phyloP scores from a whole-genome alignment of 2,888 invertebrate species.

The Hydriomena furcata region DNA sequence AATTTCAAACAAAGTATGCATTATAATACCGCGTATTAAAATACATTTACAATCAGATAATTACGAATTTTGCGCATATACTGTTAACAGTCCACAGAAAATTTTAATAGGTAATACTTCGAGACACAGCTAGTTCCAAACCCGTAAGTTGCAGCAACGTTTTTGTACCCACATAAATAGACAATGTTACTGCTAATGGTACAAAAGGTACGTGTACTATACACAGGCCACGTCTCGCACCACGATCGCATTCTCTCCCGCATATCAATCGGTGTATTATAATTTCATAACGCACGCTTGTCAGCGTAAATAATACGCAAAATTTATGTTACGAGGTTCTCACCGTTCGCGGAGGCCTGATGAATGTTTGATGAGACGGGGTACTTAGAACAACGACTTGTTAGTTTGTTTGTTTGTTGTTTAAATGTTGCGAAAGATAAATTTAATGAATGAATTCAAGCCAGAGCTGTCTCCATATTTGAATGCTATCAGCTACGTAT shows the following conservation, averaged over 20 bases:
- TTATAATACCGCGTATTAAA: no score
- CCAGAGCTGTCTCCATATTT: no score
- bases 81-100: no score
- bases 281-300: slow-evolving; percentile 81
- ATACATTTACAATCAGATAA: no score
- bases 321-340: slow-evolving; percentile 83
- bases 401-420: slow-evolving; percentile 17
- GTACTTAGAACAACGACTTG: slow-evolving; percentile 45
- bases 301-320: slow-evolving; percentile 83
- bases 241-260: slow-evolving; percentile 51
- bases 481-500: no score
- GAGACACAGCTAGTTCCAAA: no score
- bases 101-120: no score
- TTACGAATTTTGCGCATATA: no score
- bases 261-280: slow-evolving; percentile 77
- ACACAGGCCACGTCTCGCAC: slow-evolving; percentile 61
- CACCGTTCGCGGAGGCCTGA: slow-evolving; percentile 70
- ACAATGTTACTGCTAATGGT: slow-evolving; percentile 27
- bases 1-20: no score
- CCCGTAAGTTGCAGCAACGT: not conserved
- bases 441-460: no score
- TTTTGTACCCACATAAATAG: not conserved
- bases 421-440: no score
- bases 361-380: slow-evolving; percentile 73
- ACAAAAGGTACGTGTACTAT: slow-evolving; percentile 41